These are phyloP conservation scores for Eunapius fragilis DNA, from an alignment of 37 sponge, comb jelly and placozoan genomes.

Conservation along the genomic window DNA sequence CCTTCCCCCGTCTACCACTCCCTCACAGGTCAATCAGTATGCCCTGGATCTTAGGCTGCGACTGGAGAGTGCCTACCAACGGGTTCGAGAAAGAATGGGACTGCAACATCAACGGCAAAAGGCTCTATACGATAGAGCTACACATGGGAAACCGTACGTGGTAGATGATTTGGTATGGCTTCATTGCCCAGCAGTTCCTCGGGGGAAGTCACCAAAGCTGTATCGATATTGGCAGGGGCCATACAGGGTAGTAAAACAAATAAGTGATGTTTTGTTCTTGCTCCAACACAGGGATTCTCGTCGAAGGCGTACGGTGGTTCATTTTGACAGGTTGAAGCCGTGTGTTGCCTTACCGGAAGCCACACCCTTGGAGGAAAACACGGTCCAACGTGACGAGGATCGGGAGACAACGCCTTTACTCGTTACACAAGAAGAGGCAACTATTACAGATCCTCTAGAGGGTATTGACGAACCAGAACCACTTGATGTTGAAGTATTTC, in stretches of 20 bases:
- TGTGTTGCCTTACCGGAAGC: background rate
- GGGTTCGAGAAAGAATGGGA: background rate
- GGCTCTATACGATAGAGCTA: background rate
- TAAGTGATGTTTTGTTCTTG: background rate
- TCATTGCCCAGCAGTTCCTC: background rate
- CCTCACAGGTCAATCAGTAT: background rate
- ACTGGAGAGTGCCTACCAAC: slow-evolving; percentile 2
- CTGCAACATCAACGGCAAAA: background rate
- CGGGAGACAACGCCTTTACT: background rate
- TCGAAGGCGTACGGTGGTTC: slow-evolving; percentile 4
- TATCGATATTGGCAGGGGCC: background rate
- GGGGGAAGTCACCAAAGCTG: background rate
- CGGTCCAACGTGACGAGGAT: background rate
- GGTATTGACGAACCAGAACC: background rate
- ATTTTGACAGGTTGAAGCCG: background rate
- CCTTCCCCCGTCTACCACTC: background rate
- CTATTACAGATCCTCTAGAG: background rate
- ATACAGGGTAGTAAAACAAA: background rate
- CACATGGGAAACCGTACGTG: background rate
- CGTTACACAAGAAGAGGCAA: background rate
- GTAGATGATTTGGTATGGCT: background rate
- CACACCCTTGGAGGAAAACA: background rate
- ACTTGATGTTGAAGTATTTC: background rate
- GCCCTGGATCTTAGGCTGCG: background rate
- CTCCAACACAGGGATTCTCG: background rate